Evolutionary conservation across 2,888 invertebrate genomes (phyloP).

Genomic region (Leptarthrus brevirostris): DNA sequence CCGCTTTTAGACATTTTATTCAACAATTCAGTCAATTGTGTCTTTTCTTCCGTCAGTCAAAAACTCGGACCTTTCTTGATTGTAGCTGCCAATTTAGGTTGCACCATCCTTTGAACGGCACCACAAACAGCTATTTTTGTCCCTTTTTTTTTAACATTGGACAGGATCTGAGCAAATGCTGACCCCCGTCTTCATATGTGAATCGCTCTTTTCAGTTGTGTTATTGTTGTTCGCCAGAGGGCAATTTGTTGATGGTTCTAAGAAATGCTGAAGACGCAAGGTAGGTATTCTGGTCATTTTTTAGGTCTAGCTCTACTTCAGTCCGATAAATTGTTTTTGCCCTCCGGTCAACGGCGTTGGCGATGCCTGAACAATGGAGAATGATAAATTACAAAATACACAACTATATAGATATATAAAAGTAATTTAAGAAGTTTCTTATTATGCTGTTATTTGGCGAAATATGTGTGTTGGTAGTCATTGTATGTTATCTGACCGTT

Average conservation of each 20-base stretch:
- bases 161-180: background rate
- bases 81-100: background rate
- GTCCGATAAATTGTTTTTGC: background rate
- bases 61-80: background rate
- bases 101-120: background rate
- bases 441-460: no score
- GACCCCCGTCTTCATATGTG: background rate
- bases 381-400: background rate
- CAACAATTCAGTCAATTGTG: no score
- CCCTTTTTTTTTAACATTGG: background rate
- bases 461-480: no score
- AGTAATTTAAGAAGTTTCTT: no score
- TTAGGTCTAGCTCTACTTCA: no score
- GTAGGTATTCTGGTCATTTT: background rate
- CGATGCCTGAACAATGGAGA: background rate
- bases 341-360: background rate
- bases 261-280: background rate
- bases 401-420: no score
- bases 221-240: background rate
- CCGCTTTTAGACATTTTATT: no score
- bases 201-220: background rate
- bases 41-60: no score
- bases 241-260: background rate
- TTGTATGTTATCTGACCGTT: no score
- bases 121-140: background rate